Evolutionary conservation across 2,113 vertebrate genomes (phyloP).

Genomic region (Plecturocebus donacophilus): DNA sequence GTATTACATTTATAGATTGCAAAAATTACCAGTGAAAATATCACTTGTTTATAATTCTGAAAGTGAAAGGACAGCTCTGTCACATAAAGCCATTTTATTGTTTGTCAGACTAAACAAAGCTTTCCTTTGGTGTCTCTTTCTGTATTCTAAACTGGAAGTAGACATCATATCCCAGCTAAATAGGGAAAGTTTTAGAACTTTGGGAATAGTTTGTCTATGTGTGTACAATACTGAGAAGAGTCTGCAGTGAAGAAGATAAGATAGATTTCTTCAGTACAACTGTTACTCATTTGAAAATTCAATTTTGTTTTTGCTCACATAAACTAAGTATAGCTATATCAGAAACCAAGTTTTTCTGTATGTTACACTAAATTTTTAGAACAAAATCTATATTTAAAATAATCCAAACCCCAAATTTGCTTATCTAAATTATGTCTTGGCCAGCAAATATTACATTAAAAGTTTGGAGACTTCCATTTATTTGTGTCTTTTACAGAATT

Average conservation of each 20-base stretch:
- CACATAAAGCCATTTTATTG: constrained; percentile 24
- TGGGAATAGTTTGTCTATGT: not conserved
- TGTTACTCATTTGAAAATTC: constrained; percentile 12
- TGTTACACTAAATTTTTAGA: constrained; percentile 30
- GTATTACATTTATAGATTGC: not conserved
- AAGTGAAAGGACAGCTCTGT: not conserved
- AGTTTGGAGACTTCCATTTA: constrained; percentile 6
- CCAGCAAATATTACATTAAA: not conserved
- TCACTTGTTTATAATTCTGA: not conserved
- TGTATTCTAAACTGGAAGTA: not conserved
- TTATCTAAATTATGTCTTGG: constrained; percentile 21
- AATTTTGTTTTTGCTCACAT: not conserved
- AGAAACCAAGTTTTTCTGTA: not conserved
- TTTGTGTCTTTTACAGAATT: constrained; percentile 43
- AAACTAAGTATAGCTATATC: constrained; percentile 18
- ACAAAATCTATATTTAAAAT: constrained; percentile 35
- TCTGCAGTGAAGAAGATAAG: not conserved
- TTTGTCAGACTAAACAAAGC: constrained; percentile 27
- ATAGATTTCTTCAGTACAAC: not conserved
- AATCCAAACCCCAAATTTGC: not conserved
- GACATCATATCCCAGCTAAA: not conserved
- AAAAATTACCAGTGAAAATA: not conserved
- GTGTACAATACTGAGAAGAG: not conserved
- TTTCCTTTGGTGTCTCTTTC: constrained; percentile 17
- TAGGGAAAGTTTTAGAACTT: not conserved